A percentile compares a stretch with the other conserved stretches of the same genome.
These are phyloP conservation scores for Ceyx margarethae DNA, from an alignment of 2,113 vertebrate species.

Conservation along the genomic window DNA sequence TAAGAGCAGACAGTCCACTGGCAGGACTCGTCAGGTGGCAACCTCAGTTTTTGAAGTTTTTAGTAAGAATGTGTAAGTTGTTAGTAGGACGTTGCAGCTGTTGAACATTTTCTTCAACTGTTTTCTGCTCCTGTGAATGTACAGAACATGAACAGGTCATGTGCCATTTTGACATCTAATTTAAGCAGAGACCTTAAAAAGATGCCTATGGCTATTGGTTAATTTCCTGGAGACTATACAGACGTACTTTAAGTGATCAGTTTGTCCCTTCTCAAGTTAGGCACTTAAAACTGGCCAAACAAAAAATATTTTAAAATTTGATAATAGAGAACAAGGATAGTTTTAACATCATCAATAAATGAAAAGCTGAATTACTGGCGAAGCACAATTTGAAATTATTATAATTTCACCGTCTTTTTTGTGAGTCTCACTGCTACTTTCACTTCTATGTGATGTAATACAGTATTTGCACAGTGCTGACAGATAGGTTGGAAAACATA, in stretches of 20 bases:
- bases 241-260: neutral
- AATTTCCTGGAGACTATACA: neutral
- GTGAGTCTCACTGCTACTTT: slow-evolving; percentile 2
- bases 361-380: neutral
- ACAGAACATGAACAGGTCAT: neutral
- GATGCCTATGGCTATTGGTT: neutral
- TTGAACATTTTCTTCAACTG: neutral
- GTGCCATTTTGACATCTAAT: neutral
- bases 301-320: neutral
- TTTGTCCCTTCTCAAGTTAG: neutral
- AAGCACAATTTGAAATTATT: neutral
- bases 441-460: neutral
- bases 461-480: slow-evolving; percentile 9
- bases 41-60: neutral
- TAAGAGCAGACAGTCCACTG: neutral
- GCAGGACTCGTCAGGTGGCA: neutral
- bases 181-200: neutral
- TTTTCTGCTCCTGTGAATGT: neutral
- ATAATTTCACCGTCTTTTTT: neutral
- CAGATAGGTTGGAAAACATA: neutral
- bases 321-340: neutral
- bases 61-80: neutral
- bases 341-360: neutral
- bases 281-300: neutral
- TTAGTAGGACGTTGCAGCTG: neutral